Evolutionary conservation across 2,797 vertebrate species (phyloP), one percentile per base, ranked within the genome.

Genomic region (Sebastes elongatus): DNA sequence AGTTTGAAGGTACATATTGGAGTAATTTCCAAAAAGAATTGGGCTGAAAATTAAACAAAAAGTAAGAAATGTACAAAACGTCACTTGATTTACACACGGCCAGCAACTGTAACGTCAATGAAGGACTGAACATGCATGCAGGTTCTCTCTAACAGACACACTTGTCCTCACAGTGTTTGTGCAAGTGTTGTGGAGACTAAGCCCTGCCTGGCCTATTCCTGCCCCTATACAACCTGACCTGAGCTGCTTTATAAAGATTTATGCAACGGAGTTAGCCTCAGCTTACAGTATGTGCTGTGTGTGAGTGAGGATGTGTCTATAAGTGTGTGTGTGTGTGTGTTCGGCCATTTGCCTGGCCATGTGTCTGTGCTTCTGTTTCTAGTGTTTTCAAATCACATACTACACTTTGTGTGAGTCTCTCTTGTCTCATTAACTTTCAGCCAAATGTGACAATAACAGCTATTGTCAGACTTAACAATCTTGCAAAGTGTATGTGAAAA

Each of bases 181-280:
- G 69, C 35, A 67, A 56, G 74, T 71, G 69, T 30, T 56, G 80
- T 35, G 74, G 80, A 91, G 86, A 87, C 87, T 93, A 95, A 94
- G 91, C 86, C 82, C 76, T 83, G 55, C 10, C 57, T 75, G 75
- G 78, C 90, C 86, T 86, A 68, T 82, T 86, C 88, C 87, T 90
- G 87, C 90, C 82, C 85, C 85, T 75, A 77, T 86, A 76, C 86
- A 90, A 79, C 89, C 82, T 87, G 85, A 83, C 71, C 87, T 92
- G 91, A 94, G 93, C 92, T 92, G 91, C 92, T 93, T 93, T 92
- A 86, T 89, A 87, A 86, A 93, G 94, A 89, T 90, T 94, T 94
- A 94, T 93, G 89, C 88, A 80, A 88, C 80, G 65, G 90, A 86
- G 88, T 92, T 89, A 93, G 91, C 88, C 86, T 89, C 71, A 80